phyloP scores from a whole-genome alignment of 2,888 invertebrate species.

The Cephus runcator region DNA sequence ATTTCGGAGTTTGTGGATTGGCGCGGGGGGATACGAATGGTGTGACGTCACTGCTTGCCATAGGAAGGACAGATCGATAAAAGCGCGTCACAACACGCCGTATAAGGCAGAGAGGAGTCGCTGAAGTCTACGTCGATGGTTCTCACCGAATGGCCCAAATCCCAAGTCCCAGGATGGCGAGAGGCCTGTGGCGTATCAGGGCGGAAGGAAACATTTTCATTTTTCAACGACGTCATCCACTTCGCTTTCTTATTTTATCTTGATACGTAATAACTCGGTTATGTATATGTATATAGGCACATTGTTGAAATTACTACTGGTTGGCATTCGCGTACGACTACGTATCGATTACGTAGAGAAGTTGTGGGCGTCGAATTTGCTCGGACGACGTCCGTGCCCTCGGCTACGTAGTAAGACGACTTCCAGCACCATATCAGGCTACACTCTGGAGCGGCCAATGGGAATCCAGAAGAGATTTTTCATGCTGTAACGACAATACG shows the following conservation, averaged over 20 bases:
- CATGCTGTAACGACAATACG: neutral
- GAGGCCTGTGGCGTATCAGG: neutral
- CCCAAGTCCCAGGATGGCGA: neutral
- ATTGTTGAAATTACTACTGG: neutral
- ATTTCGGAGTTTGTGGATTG: neutral
- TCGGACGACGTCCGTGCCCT: neutral
- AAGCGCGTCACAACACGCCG: conserved; percentile 35
- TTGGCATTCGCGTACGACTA: neutral
- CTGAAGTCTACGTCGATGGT: neutral
- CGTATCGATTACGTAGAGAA: neutral
- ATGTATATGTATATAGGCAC: neutral
- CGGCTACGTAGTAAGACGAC: neutral
- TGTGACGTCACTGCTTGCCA: conserved; percentile 42
- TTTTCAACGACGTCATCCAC: neutral
- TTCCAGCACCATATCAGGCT: neutral
- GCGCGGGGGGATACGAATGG: conserved; percentile 38
- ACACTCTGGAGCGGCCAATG: neutral
- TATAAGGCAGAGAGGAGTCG: conserved; percentile 11
- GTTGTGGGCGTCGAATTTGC: neutral
- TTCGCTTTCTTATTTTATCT: neutral
- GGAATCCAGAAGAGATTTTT: neutral
- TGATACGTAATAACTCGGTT: neutral
- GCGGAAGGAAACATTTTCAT: neutral
- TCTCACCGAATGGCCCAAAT: neutral
- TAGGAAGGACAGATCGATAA: conserved; percentile 39